These are phyloP conservation scores for Amphipyra berbera DNA, from an alignment of 2,888 invertebrate species.

Conservation along the genomic window DNA sequence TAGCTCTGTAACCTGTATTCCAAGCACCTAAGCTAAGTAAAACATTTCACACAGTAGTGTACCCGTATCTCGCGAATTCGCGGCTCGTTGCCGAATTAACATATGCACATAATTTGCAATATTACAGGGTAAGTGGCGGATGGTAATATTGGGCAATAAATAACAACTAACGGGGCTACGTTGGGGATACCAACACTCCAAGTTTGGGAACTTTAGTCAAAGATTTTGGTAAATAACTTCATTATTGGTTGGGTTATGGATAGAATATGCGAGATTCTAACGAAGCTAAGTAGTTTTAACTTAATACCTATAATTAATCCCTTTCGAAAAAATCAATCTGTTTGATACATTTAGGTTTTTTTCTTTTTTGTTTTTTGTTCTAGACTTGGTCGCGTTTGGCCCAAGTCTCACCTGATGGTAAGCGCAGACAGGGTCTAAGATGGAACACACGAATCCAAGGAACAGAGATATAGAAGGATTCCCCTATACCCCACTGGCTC, in stretches of 20 bases:
- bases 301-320: too few relatives aligned
- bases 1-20: constrained; percentile 1
- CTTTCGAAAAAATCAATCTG: too few relatives aligned
- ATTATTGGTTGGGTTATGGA: background rate
- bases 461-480: too few relatives aligned
- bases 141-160: constrained; percentile 72
- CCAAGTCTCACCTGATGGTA: too few relatives aligned
- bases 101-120: constrained; percentile 73
- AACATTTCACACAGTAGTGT: constrained; percentile 26
- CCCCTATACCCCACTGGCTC: too few relatives aligned
- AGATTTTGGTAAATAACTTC: constrained; percentile 25
- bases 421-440: too few relatives aligned
- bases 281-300: too few relatives aligned
- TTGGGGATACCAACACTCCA: constrained; percentile 43
- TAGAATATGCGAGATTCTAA: too few relatives aligned
- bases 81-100: constrained; percentile 66
- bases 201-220: constrained; percentile 6
- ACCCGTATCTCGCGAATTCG: constrained; percentile 51
- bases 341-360: too few relatives aligned
- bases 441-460: too few relatives aligned
- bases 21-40: constrained; percentile 13
- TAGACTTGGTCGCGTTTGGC: too few relatives aligned
- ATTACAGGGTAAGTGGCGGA: constrained; percentile 68
- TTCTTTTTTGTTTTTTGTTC: too few relatives aligned
- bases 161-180: constrained; percentile 66